Conservation (phyloP, 2,113 vertebrate species). For the Illadopsis cleaveri region DNA sequence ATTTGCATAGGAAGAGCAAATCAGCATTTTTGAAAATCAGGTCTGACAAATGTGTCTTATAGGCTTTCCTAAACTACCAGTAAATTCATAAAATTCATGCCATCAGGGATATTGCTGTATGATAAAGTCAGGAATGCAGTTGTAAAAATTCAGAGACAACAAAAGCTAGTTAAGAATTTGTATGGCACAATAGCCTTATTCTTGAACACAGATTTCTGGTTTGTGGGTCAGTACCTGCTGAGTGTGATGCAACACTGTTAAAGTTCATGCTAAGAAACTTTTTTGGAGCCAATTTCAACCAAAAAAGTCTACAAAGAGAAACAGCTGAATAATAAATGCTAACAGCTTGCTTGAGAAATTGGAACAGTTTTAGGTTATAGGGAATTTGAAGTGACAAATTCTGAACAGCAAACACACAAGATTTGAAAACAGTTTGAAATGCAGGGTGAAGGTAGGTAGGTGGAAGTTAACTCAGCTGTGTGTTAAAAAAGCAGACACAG, state of each 20-base stretch:
- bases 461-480: background rate
- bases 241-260: background rate
- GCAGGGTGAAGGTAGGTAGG: background rate
- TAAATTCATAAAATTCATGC: background rate
- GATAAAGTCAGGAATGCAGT: background rate
- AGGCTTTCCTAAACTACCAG: background rate
- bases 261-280: background rate
- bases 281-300: background rate
- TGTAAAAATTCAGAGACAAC: background rate
- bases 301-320: background rate
- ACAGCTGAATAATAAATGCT: background rate
- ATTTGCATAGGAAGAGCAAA: background rate
- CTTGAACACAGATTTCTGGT: background rate
- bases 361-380: background rate
- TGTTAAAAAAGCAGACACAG: background rate
- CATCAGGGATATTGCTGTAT: background rate
- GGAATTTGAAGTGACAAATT: background rate
- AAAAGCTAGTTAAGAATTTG: background rate
- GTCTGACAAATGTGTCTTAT: accelerated
- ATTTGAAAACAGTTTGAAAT: background rate
- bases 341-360: background rate
- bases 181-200: background rate
- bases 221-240: background rate
- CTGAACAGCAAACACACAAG: background rate
- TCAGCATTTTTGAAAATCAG: background rate